Base-by-base conservation (phyloP, 92 coral and sea anemone species). In the Blastomussa wellsi region DNA sequence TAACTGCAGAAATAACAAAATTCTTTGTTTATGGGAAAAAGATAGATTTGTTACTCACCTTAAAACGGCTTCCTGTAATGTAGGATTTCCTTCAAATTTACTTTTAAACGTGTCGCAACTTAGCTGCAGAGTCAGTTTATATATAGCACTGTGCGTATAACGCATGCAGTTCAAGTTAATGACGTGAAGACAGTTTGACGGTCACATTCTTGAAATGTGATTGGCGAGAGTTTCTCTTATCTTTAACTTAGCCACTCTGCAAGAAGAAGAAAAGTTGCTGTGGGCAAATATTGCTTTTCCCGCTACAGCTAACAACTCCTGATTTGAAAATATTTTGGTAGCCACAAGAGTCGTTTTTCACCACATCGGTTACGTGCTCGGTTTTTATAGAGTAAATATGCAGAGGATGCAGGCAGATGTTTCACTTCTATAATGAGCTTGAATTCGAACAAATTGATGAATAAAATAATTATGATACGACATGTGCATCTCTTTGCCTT, bases 311-410 rank as follows among this genome's bases (percentile, higher is more conserved):
- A 68, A 8, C 74, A 70, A 10, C 24, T 38, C 74, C 2, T 19
- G 44, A 29, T 66, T 41, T 41, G 52, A 80, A 38, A 80, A 80
- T 42, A 47, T 80, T 68, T 15, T 48, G 42, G 26, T 51, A 47
- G 22, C 85, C 47, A 33, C 77, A 48, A 81, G 72, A 81, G n/a
- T 81, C 64, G 28, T 26, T 6, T 14, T 47, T 69, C 35, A 32
- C 85, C 77, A 51, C 76, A 68, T n/a, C n/a, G 31, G 16, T 14
- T 81, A 68, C 48, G 41, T 13, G 65, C 41, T 65, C 7, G 65
- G 85, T 59, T 49, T 81, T 68, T 15, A 33, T 29, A 29, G 38
- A 14, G 77, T 70, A 81, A 81, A 81, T 51, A 81, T 33, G 65
- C 24, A 24, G 36, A 2, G 12, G 48, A 48, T 14, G 32, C 7